phyloP scores from a whole-genome alignment of 2,113 vertebrate genomes.

The Gavialis gangeticus region DNA sequence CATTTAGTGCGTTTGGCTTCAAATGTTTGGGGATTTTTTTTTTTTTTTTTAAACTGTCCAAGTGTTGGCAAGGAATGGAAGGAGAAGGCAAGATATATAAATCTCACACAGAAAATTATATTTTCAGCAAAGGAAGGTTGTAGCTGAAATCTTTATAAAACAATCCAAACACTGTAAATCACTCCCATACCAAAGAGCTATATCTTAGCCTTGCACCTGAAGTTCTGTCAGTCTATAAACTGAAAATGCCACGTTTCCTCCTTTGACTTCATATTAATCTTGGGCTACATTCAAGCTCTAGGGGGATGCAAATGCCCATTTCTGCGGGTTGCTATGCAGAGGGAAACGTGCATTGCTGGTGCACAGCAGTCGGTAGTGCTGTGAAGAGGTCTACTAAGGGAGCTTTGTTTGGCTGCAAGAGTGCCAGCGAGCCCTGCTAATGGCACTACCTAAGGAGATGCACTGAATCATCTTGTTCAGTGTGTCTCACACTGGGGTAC shows the following conservation, averaged over 20 bases:
- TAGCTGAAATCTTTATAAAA: neutral
- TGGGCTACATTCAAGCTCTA: neutral
- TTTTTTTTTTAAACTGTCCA: neutral
- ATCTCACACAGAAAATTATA: neutral
- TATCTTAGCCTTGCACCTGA: neutral
- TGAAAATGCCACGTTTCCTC: conserved; percentile 1
- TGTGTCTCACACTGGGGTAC: too few relatives aligned
- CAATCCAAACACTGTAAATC: neutral
- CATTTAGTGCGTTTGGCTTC: neutral
- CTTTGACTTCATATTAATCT: neutral
- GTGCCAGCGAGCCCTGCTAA: neutral
- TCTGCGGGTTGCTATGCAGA: neutral
- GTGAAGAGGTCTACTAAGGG: neutral
- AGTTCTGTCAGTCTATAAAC: neutral
- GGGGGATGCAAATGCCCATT: neutral
- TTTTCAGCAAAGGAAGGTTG: neutral
- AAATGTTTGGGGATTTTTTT: neutral
- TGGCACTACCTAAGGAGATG: neutral
- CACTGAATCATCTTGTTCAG: neutral
- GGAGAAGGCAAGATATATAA: neutral
- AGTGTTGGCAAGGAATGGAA: conserved; percentile 1
- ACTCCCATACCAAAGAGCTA: neutral
- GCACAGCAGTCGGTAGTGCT: rapidly evolving
- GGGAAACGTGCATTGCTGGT: neutral
- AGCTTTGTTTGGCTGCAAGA: neutral